phyloP scores from a whole-genome alignment of 2,113 vertebrate species.

The Chloropsis hardwickii region DNA sequence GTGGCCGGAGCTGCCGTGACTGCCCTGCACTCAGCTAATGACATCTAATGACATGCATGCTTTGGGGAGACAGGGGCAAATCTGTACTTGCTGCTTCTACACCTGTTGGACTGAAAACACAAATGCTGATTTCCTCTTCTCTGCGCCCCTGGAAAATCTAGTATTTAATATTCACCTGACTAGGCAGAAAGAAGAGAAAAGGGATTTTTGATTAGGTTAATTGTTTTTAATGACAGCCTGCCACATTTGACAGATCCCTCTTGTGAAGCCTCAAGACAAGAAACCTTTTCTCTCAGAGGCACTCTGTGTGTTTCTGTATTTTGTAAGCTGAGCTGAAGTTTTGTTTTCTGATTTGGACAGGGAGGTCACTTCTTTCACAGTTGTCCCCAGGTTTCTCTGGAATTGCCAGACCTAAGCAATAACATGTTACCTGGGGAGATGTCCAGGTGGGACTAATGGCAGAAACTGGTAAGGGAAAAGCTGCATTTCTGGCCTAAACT shows the following conservation, averaged over 20 bases:
- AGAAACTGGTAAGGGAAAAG: background rate
- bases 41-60: background rate
- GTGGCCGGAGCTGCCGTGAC: background rate
- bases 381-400: background rate
- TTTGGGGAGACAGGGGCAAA: background rate
- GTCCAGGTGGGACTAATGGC: background rate
- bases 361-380: background rate
- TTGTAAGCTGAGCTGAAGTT: background rate
- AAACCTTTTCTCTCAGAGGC: background rate
- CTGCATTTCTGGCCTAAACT: background rate
- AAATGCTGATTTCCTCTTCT: constrained; percentile 31
- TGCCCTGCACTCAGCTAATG: background rate
- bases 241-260: constrained; percentile 19
- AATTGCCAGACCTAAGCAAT: background rate
- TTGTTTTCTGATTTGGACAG: background rate
- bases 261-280: background rate
- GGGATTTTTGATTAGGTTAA: constrained; percentile 28
- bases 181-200: constrained; percentile 33
- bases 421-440: background rate
- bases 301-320: background rate
- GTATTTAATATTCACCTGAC: constrained; percentile 46
- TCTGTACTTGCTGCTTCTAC: constrained; percentile 18
- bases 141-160: background rate
- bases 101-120: background rate
- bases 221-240: constrained; percentile 52